Conservation (phyloP, 2,888 invertebrate genomes). For the Heliconius sara region DNA sequence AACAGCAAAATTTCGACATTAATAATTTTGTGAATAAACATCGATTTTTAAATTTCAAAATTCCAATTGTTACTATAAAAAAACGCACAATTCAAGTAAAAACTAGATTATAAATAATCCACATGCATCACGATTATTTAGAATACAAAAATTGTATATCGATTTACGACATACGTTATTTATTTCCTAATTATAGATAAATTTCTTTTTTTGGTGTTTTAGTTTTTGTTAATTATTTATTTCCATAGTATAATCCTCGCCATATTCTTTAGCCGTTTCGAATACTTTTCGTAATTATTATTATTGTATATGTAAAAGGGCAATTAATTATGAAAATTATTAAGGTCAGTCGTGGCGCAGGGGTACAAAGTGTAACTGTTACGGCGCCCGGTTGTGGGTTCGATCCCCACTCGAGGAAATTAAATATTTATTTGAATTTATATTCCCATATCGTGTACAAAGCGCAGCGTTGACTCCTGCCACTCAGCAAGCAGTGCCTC, state of each 20-base stretch:
- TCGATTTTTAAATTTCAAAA: slow-evolving; percentile 9
- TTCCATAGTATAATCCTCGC: slow-evolving; percentile 1
- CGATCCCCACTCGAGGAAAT: no score
- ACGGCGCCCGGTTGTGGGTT: no score
- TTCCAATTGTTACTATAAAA: background rate
- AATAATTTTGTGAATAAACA: slow-evolving; percentile 8
- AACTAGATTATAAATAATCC: background rate
- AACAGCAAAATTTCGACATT: slow-evolving; percentile 30
- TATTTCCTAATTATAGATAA: background rate
- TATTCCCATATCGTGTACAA: no score
- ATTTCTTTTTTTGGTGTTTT: slow-evolving; percentile 4
- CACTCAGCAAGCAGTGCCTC: no score
- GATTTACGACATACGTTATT: background rate
- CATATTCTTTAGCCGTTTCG: background rate
- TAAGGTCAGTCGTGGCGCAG: no score
- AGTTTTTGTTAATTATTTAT: background rate
- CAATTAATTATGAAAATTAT: no score
- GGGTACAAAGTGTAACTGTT: no score
- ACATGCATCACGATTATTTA: background rate
- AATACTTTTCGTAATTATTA: no score
- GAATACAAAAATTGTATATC: background rate
- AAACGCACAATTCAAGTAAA: no score
- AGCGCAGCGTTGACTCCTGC: no score
- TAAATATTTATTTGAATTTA: no score
- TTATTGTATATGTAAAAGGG: no score